Evolutionary conservation across 2,888 invertebrate genomes (phyloP), one percentile per base, ranked within the genome.

Genomic region (Apotomis turbidana): DNA sequence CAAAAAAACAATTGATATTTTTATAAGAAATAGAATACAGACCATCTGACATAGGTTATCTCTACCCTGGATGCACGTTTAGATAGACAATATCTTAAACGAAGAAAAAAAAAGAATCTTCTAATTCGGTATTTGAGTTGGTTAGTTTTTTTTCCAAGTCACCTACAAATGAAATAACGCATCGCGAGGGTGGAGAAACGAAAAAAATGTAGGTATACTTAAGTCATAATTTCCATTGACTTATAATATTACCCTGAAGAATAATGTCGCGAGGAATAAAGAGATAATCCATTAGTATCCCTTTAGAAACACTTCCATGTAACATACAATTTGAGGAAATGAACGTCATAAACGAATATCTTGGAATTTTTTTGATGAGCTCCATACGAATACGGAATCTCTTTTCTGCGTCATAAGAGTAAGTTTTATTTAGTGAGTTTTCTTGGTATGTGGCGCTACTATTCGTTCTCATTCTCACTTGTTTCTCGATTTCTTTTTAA

Each of bases 241-340:
- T 63, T 63, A 38, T 13, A 36, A 51, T 62, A 63, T 63, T 52
- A 63, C 52, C 27, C 44, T 15, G 3, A 55, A 57, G 8, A 55
- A 58, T 46, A 66, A 46, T 49, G 66, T 67, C 64, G 5, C 54
- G 46, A 12, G 44, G 63, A 70, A 70, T 63, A 70, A 71, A 52
- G 44, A 64, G 60, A 71, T 68, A 71, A 71, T 71, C 62, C 71
- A 71, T 71, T 71, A 71, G 68, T 71, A 62, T 61, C 62, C 55
- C 62, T 68, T 71, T 67, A 71, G 67, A 68, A 58, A 63, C 68
- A 61, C 71, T 71, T 62, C 58, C 71, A 58, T 52, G 67, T 71
- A n/a, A 68, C 68, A 71, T 58, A 68, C 68, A 71, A 71, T 71
- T 71, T 71, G 67, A 68, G 68, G 58, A 71, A 62, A 71, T 63